Percentiles rank a stretch among this genome's conserved stretches.
Evolutionary conservation across 2,888 invertebrate species (phyloP).

Genomic region (Bhutanitis thaidina): DNA sequence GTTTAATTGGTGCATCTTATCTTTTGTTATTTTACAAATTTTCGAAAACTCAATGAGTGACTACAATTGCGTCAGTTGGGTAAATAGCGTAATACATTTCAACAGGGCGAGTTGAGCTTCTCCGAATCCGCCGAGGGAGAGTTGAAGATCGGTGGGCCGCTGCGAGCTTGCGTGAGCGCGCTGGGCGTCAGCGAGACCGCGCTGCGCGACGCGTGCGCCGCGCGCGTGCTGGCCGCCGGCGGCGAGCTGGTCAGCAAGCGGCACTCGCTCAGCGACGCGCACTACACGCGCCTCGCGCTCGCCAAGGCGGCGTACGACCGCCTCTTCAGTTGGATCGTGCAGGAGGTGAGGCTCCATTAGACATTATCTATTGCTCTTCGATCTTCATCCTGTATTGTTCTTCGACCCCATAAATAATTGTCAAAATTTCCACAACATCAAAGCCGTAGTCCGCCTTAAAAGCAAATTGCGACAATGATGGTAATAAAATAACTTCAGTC

Average conservation of each 20-base stretch:
- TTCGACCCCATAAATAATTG: no score
- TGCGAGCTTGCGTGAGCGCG: constrained; percentile 66
- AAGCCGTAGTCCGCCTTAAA: no score
- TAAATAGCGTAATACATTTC: no score
- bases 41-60: no score
- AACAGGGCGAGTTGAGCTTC: constrained; percentile 70
- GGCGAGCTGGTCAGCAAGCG: constrained; percentile 87
- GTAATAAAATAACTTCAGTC: no score
- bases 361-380: no score
- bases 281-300: constrained; percentile 93
- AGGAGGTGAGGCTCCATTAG: constrained; percentile 50
- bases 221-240: constrained; percentile 94
- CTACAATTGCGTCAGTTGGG: no score
- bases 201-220: constrained; percentile 87
- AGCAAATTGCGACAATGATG: no score
- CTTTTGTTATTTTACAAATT: no score
- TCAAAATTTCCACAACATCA: no score
- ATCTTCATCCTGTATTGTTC: no score
- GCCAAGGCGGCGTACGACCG: constrained; percentile 98
- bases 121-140: constrained; percentile 62
- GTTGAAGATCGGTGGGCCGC: constrained; percentile 75
- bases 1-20: no score
- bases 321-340: constrained; percentile 96
- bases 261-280: constrained; percentile 91
- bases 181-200: constrained; percentile 71